phyloP scores from a whole-genome alignment of 2,113 vertebrate genomes.

The Phalacrocorax brasilianus region DNA sequence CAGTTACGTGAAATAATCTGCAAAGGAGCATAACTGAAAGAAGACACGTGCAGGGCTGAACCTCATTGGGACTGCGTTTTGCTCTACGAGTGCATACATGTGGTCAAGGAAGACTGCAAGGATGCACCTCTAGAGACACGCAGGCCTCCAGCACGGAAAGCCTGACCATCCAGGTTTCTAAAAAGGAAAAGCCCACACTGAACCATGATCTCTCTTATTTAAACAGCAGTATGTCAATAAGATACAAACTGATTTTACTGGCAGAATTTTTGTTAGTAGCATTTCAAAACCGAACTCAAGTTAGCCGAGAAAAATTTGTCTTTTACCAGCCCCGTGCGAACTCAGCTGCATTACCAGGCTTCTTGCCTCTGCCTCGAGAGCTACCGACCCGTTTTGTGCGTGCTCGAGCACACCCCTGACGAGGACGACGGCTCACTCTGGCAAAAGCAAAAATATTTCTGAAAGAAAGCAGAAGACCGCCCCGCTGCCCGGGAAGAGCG shows the following conservation, averaged over 20 bases:
- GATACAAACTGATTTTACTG: background rate
- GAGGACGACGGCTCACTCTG: rapidly evolving
- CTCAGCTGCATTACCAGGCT: rapidly evolving
- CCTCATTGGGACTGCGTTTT: rapidly evolving
- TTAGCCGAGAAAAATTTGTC: rapidly evolving
- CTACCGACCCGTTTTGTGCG: rapidly evolving
- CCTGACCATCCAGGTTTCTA: background rate
- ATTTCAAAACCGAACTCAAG: rapidly evolving
- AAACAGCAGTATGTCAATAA: background rate
- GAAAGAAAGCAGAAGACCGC: background rate
- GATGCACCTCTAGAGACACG: rapidly evolving
- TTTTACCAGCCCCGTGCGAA: rapidly evolving
- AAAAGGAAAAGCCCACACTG: background rate
- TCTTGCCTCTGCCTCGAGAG: too few species aligned
- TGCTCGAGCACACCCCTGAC: rapidly evolving
- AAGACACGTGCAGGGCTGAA: rapidly evolving
- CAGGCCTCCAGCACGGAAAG: too few species aligned
- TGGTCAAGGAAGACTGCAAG: rapidly evolving
- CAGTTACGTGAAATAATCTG: background rate
- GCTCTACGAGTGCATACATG: rapidly evolving
- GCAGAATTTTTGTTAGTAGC: background rate
- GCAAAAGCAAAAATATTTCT: background rate
- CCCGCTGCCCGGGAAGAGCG: too few species aligned
- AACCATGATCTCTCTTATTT: background rate
- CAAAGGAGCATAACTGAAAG: rapidly evolving